Evolutionary conservation across 2,888 invertebrate genomes (phyloP), one percentile per base, ranked within the genome.

Genomic region (Ichneumoninae sp.): DNA sequence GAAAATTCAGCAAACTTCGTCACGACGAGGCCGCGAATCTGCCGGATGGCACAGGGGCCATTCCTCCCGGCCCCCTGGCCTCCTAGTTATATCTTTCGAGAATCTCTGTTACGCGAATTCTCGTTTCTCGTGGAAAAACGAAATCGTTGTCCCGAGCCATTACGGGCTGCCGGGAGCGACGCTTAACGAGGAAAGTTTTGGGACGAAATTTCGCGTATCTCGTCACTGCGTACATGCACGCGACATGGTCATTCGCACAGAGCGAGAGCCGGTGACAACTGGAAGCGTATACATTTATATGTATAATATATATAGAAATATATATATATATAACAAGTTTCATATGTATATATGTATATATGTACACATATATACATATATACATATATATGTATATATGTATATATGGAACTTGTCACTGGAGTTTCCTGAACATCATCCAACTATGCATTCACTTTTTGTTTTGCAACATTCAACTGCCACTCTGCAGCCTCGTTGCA

Each of bases 171-270:
- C 57, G 57, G 70, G 60, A 83, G 83, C 47, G 57, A 68, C 68
- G 80, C 60, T 80, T 83, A 83, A 83, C 83, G 83, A 83, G 80
- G 50, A 80, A 83, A 83, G 60, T 83, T 83, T 83, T 52, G 40
- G 26, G 40, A 26, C 30, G 68, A 77, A 75, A 83, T 80, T 33
- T 62, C 30, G 62, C 72, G 52, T 22, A 66, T 69, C 80, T 68
- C 68, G 76, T 83, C 70, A 77, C 60, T 19, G 50, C 10, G 54
- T 36, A 80, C 60, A 75, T 82, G 22, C 50, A 72, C 44, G 50
- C 19, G 68, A 66, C 47, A 70, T 33, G 62, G 44, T 69, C 75
- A 76, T 57, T 66, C 66, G 36, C 33, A 65, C 60, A 62, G 26
- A 60, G 77, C 0, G 26, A 26, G 26, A 57, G 26, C 57, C 10